Base-by-base conservation (phyloP, 2,113 vertebrate genomes). In the Triplophysa rosa region DNA sequence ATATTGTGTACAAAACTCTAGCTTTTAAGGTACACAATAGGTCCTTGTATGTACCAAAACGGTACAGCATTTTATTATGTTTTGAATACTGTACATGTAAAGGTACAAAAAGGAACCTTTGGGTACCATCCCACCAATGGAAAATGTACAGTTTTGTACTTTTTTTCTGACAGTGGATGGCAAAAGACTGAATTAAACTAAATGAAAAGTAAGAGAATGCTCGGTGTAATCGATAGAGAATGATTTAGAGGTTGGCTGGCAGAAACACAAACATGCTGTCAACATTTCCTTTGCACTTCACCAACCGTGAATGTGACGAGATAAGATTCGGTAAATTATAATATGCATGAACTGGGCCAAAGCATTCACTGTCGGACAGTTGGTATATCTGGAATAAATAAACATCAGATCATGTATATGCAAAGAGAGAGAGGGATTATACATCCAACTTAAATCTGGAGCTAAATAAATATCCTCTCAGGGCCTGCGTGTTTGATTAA, bases 231-330 rank as follows among this genome's bases (percentile, higher is more conserved):
- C 77, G 65, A 77, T 76, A 65, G 52, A 65, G 49, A 75, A 24
- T 21, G 17, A 56, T n/a, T n/a, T n/a, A 56, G 0, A 88, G 89
- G 89, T 87, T 40, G 64, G 52, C 61, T 78, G 82, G 78, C 82
- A 80, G 67, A 65, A 77, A 73, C 79, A 84, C 78, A 84, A 80
- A 63, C 67, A 84, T 80, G 49, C 79, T 64, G 54, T 84, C 68
- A 78, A 64, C 23, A 81, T 73, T 77, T 78, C 42, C 37, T 24
- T 56, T 52, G 64, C 80, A 69, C 64, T 68, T 54, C 24, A 64
- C 73, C 73, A 67, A 68, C 24, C 54, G 67, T 74, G 72, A 84
- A 81, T 69, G 37, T 64, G 42, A 61, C 62, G 73, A 65, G 80
- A 83, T 77, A 76, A 71, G 79, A 81, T 71, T 75, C 29, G 33